Percentiles rank a stretch among this genome's conserved stretches.
Conservation (phyloP, 1,140 invertebrate species). For the Semibalanus balanoides region DNA sequence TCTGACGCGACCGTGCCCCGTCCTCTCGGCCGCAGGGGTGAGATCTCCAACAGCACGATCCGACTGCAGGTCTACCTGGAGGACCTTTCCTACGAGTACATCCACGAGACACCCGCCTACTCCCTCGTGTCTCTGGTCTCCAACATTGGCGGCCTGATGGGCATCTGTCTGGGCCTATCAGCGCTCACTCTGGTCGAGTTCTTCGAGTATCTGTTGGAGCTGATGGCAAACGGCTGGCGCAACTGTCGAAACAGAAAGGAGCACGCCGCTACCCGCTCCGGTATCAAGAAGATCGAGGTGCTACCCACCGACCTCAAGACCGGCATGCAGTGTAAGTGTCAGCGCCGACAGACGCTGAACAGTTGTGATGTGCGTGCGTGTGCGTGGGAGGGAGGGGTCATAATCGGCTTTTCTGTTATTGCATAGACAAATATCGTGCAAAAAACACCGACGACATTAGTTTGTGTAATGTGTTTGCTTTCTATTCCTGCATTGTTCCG, state of each 20-base stretch:
- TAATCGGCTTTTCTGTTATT: no score
- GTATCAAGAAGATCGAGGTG: neutral
- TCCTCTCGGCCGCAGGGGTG: conserved; percentile 6
- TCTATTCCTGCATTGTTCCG: no score
- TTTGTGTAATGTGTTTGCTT: no score
- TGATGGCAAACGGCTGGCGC: neutral
- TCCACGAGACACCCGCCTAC: conserved; percentile 15
- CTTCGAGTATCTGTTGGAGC: neutral
- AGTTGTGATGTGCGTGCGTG: no score
- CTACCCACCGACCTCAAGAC: neutral
- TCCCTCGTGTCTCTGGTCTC: neutral
- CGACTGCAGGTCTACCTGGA: conserved; percentile 16
- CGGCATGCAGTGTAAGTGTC: neutral
- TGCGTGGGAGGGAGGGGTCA: no score
- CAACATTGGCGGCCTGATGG: neutral
- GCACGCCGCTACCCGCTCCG: neutral
- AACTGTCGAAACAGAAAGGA: neutral
- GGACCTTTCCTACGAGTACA: conserved; percentile 13
- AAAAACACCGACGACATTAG: no score
- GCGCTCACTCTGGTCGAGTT: neutral
- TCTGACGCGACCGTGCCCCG: neutral
- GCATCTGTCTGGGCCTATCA: neutral
- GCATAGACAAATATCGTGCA: no score
- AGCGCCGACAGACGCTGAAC: no score
- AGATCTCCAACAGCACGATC: conserved; percentile 12